Conservation (phyloP, 2,113 vertebrate genomes). For the Peromyscus maniculatus region DNA sequence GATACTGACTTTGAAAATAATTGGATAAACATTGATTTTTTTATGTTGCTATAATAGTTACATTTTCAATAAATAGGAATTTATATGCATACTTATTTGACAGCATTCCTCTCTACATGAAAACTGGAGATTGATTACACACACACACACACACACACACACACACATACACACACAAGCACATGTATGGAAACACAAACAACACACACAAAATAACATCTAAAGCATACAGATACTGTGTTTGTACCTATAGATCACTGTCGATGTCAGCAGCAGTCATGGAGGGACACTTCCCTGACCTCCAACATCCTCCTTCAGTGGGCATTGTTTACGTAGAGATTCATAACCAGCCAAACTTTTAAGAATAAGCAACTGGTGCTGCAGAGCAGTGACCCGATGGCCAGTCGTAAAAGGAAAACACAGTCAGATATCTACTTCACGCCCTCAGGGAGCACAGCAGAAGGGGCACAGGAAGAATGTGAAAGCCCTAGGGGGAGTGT, state of each 20-base stretch:
- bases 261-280: too few species aligned
- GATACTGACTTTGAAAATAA: constrained; percentile 89
- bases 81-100: constrained; percentile 87
- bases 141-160: background rate
- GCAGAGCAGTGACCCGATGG: background rate
- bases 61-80: constrained; percentile 88
- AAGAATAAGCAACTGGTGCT: background rate
- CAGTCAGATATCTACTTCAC: background rate
- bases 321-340: background rate
- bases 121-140: constrained; percentile 70
- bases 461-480: background rate
- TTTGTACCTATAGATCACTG: background rate
- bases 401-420: background rate
- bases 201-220: background rate
- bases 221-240: background rate
- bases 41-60: constrained; percentile 89
- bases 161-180: background rate
- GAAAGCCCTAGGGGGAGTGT: background rate
- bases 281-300: background rate
- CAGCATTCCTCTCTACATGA: constrained; percentile 71
- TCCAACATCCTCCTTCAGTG: background rate
- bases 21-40: constrained; percentile 90
- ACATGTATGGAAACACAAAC: background rate
- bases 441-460: background rate
- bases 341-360: background rate